Percentiles rank a stretch among this genome's conserved stretches.
Evolutionary conservation across 2,113 vertebrate genomes (phyloP).

Genomic region (Toxostoma redivivum): DNA sequence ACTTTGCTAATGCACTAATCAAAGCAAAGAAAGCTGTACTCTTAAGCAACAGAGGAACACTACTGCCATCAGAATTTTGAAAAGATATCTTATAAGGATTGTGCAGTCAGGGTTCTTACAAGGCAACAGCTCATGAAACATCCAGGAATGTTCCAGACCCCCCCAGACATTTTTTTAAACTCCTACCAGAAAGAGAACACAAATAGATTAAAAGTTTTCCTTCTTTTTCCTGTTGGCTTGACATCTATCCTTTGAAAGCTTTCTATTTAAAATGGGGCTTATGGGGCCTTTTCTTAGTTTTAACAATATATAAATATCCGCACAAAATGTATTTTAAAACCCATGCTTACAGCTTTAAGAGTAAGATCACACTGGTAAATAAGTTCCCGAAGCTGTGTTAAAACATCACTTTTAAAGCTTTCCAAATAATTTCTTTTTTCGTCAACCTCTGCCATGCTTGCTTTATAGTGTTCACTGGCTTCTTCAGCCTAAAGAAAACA

Average conservation of each 20-base stretch:
- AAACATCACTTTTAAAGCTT: constrained; percentile 86
- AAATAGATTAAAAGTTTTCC: background rate
- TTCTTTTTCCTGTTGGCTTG: background rate
- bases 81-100: background rate
- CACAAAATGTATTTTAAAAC: background rate
- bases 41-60: background rate
- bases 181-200: background rate
- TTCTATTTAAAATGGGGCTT: background rate
- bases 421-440: constrained; percentile 85
- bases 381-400: constrained; percentile 89
- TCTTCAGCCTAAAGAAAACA: constrained; percentile 84
- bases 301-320: background rate
- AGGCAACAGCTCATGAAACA: background rate
- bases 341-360: constrained; percentile 88
- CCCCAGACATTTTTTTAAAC: background rate
- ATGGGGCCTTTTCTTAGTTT: background rate
- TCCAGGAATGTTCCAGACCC: fast-evolving
- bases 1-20: background rate
- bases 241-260: background rate
- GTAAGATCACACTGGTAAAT: constrained; percentile 97
- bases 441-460: constrained; percentile 84
- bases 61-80: background rate
- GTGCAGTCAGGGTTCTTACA: background rate
- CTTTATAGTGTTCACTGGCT: constrained; percentile 87
- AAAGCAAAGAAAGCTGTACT: background rate